These are phyloP conservation scores for Dromius quadrimaculatus DNA, from an alignment of 2,888 invertebrate species.

Conservation along the genomic window DNA sequence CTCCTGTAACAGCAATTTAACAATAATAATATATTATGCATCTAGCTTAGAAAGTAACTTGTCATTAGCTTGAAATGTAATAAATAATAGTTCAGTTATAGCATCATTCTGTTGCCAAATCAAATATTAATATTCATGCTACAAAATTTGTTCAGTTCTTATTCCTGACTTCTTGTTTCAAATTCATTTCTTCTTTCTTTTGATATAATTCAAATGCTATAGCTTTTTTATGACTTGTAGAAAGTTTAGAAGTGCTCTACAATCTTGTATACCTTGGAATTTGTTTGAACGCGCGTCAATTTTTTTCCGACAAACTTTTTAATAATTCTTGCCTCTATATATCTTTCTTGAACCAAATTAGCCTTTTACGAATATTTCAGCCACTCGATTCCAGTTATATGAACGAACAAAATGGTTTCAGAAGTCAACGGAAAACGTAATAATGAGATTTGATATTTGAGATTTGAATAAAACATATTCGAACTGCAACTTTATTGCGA, in stretches of 20 bases:
- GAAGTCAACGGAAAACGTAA: background rate
- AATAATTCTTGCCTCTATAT: slow-evolving; percentile 42
- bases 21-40: too few species aligned
- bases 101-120: background rate
- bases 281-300: slow-evolving; percentile 36
- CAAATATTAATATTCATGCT: background rate
- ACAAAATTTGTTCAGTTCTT: background rate
- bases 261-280: slow-evolving; percentile 32
- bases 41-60: too few species aligned
- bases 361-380: slow-evolving; percentile 38
- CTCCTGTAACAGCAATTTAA: too few species aligned
- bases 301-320: slow-evolving; percentile 36
- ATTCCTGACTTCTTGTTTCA: slow-evolving; percentile 23
- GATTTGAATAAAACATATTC: slow-evolving; percentile 22
- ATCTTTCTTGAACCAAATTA: slow-evolving; percentile 37
- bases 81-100: background rate
- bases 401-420: slow-evolving; percentile 12
- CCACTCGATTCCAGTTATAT: slow-evolving; percentile 14
- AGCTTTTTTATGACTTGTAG: slow-evolving; percentile 30
- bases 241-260: slow-evolving; percentile 31
- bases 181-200: slow-evolving; percentile 18
- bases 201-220: slow-evolving; percentile 19
- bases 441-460: slow-evolving; percentile 37
- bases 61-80: background rate
- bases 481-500: too few species aligned